Percentiles rank a stretch among this genome's conserved stretches.
Evolutionary conservation across 2,113 vertebrate species (phyloP).

Genomic region (Fulmarus glacialis): DNA sequence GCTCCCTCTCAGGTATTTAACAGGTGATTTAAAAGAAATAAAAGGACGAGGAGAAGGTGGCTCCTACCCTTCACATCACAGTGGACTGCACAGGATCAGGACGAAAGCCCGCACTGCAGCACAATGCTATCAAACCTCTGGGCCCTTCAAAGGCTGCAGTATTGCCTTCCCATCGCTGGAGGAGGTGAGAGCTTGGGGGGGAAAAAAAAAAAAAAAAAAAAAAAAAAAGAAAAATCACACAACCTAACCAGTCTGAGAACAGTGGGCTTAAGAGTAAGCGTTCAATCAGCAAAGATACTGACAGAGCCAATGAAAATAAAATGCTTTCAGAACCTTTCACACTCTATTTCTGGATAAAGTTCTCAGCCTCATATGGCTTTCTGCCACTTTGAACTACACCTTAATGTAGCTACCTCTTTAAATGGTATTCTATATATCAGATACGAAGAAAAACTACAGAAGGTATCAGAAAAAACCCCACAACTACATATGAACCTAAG

Average conservation of each 20-base stretch:
- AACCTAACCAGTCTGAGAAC: not conserved
- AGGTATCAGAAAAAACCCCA: not conserved
- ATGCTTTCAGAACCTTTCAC: slow-evolving; percentile 46
- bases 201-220: not conserved
- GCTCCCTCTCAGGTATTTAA: not conserved
- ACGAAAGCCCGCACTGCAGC: not conserved
- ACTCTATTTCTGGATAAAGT: slow-evolving; percentile 39
- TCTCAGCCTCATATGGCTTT: not conserved
- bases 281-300: not conserved
- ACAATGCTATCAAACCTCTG: slow-evolving; percentile 8
- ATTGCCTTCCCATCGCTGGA: not conserved
- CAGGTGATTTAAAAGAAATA: not conserved
- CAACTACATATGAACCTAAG: not conserved
- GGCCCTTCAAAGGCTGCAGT: slow-evolving; percentile 12
- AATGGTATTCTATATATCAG: not conserved
- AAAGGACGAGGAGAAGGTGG: not conserved
- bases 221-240: not conserved
- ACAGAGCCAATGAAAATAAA: slow-evolving; percentile 47
- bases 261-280: not conserved
- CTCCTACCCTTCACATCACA: not conserved
- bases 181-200: not conserved
- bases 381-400: slow-evolving; percentile 14
- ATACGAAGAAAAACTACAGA: not conserved
- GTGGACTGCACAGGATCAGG: not conserved
- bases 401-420: not conserved